Evolutionary conservation across 2,888 invertebrate genomes (phyloP), one percentile per base, ranked within the genome.

Genomic region (Tachystola acroxantha): DNA sequence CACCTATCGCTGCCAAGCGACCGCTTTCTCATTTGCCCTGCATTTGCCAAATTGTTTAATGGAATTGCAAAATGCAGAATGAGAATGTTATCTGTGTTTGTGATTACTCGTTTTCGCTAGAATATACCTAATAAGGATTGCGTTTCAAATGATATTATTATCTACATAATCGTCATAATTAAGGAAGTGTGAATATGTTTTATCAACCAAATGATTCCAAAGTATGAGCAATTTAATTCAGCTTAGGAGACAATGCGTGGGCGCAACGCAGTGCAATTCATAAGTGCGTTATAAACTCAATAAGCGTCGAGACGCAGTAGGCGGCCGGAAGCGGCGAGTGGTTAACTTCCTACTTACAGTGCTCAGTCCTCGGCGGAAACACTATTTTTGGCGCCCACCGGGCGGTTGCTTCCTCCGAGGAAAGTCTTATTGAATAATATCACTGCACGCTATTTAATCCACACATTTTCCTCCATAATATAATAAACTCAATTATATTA

Each of bases 331-430:
- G 78, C 67, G 69, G 58, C 62, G 66, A 67, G 69, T 62, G 71
- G 55, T 64, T 65, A 72, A 76, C 82, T 85, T 86, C 85, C 85
- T 85, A 82, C 85, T 85, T 86, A 85, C 70, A 73, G 70, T 57
- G 68, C 64, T 63, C 63, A 57, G 55, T 63, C 64, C 67, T 71
- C 66, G 67, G 55, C 85, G 86, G 86, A 86, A 80, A 75, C 71
- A 72, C 86, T 86, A 85, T 86, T 86, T 86, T 84, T 77, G 85
- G 86, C 78, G 81, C 79, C 77, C 80, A 76, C 78, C 64, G 76
- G 34, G 12, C 33, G 24, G 28, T 43, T 50, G 76, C 72, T 84
- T 86, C 85, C 82, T 80, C 64, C 47, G 77, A 79, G 79, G 85
- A 86, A 86, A 85, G 85, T 79, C 67, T 65, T 64, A 54, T 39